Conservation (phyloP, 2,888 invertebrate genomes). For the Monochamus alternatus region DNA sequence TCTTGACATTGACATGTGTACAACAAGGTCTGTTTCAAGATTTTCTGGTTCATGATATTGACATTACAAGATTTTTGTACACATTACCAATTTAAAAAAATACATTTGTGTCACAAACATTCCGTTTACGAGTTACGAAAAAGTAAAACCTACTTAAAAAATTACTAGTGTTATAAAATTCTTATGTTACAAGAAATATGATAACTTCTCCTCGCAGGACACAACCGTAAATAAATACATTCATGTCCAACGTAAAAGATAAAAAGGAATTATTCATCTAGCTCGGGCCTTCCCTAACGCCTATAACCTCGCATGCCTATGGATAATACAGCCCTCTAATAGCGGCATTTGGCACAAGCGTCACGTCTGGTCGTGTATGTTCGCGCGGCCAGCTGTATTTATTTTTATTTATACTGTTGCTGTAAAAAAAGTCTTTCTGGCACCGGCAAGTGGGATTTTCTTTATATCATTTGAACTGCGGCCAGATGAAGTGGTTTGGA, state of each 20-base stretch:
- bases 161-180: too few relatives aligned
- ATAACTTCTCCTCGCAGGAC: too few relatives aligned
- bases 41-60: too few relatives aligned
- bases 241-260: not conserved
- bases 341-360: slow-evolving; percentile 14
- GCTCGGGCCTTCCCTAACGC: not conserved
- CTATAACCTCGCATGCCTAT: not conserved
- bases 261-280: not conserved
- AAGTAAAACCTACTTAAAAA: too few relatives aligned
- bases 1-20: too few relatives aligned
- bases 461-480: not conserved
- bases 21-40: too few relatives aligned
- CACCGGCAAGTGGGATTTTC: not conserved
- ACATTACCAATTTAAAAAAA: too few relatives aligned
- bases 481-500: not conserved
- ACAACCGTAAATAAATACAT: too few relatives aligned
- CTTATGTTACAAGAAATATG: too few relatives aligned
- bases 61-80: too few relatives aligned
- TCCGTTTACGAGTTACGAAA: too few relatives aligned
- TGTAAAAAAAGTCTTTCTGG: slow-evolving; percentile 16
- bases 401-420: slow-evolving; percentile 27
- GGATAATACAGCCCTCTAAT: slow-evolving; percentile 23
- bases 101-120: too few relatives aligned
- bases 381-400: slow-evolving; percentile 9
- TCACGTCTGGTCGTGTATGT: slow-evolving; percentile 27